Base-by-base conservation (phyloP, 2,888 invertebrate genomes). In the Parnassius orleans region DNA sequence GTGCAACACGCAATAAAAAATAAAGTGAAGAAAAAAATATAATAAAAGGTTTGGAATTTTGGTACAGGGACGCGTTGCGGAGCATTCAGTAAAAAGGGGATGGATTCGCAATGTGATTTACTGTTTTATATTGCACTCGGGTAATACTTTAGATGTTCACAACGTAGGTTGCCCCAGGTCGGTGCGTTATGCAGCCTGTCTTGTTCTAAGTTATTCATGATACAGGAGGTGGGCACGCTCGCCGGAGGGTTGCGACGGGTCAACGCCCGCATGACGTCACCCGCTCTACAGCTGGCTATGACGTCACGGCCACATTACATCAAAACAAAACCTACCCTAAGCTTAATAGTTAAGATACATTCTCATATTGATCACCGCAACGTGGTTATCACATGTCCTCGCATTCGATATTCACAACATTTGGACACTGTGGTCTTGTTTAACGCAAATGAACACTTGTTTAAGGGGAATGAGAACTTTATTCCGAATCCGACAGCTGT, bases 251-350 rank as follows among this genome's bases (percentile, higher is more conserved):
- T 80, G 83, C 68, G 77, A 72, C 69, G 81, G 89, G 86, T 87
- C 87, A 79, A 83, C 79, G 89, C 80, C 73, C 70, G 79, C 82
- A 78, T 90, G 89, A 90, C 89, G 90, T 90, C 89, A 90, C 73
- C 80, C 89, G 85, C 87, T 87, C 87, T 87, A 89, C 90, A 90
- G 90, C 90, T 90, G 90, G 83, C 81, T 76, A 70, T 77, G 90
- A 91, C 90, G 88, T 90, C 90, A 90, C 76, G 73, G 68, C 72
- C 62, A 78, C 78, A 78, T 79, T 78, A 77, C 74, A 48, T 48
- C 10, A 77, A 80, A 79, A 80, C 76, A 78, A 83, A 80, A 71
- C 74, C 70, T 73, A 78, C 81, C 80, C 79, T 86, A 82, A 77
- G 73, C 71, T 72, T 69, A 72, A 70, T 75, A 66, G 65, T 76